A percentile compares a stretch with the other conserved stretches of the same genome.
Evolutionary conservation across 1,140 invertebrate genomes (phyloP).

Genomic region (Coelopa frigida): DNA sequence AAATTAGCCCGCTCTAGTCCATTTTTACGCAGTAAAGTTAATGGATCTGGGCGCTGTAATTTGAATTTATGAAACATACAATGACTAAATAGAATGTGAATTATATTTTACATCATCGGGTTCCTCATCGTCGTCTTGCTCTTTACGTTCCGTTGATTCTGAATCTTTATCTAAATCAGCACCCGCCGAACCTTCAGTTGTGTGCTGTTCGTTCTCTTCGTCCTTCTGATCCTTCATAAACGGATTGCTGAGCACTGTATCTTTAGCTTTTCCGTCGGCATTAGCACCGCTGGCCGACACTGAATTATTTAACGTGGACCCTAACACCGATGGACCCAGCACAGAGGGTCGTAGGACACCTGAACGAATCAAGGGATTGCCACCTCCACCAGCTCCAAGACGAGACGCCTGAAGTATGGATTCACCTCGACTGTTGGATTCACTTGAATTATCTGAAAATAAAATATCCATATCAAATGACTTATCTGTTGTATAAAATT

Average conservation of each 20-base stretch:
- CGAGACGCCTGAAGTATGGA: slow-evolving; percentile 38
- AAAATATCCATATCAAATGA: slow-evolving; percentile 15
- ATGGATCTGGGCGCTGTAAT: slow-evolving; percentile 28
- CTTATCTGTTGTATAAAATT: too few species aligned
- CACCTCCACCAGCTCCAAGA: slow-evolving; percentile 17
- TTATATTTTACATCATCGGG: slow-evolving; percentile 9
- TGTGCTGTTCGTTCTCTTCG: slow-evolving; percentile 7
- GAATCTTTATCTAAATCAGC: neutral
- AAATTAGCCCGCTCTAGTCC: slow-evolving; percentile 37
- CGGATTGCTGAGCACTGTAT: slow-evolving; percentile 7
- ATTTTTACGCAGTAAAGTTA: slow-evolving; percentile 35
- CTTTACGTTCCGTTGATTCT: slow-evolving; percentile 4
- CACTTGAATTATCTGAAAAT: slow-evolving; percentile 36
- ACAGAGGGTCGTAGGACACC: slow-evolving; percentile 35
- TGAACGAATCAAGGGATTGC: slow-evolving; percentile 17
- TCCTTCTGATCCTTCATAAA: slow-evolving; percentile 15
- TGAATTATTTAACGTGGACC: slow-evolving; percentile 20
- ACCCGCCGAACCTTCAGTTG: neutral
- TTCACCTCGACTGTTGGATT: slow-evolving; percentile 39
- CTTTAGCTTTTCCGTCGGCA: slow-evolving; percentile 6
- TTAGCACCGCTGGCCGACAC: slow-evolving; percentile 16
- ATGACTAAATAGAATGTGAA: neutral
- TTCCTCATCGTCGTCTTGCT: slow-evolving; percentile 9
- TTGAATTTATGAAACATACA: neutral
- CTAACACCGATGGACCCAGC: slow-evolving; percentile 24